Evolutionary conservation across 2,113 vertebrate species (phyloP), one percentile per base, ranked within the genome.

Genomic region (Amphilophus citrinellus): DNA sequence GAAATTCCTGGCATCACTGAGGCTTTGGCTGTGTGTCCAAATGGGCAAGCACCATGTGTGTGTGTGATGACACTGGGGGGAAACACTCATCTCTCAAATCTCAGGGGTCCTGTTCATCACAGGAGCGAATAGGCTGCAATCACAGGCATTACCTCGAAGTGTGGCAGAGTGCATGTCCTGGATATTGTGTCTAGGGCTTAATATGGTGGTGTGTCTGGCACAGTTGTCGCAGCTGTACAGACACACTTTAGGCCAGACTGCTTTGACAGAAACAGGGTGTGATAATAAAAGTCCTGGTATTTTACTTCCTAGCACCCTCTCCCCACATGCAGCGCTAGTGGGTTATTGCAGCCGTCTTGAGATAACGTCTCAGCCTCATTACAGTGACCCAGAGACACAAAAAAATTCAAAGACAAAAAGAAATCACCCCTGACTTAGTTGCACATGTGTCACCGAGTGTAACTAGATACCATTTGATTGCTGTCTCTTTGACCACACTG

Each of bases 1-100:
- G 89, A 94, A 94, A 95, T 94, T 94, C 91, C 85, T 78, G 50
- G 82, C 84, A 56, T 84, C 77, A 84, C 81, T 90, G 93, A 84
- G 79, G 90, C 89, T 92, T 94, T 93, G 92, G 87, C 83, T 63
- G 20, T 6, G 20, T 68, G 79, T 79, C 79, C 76, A 61, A 32
- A 22, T 60, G 56, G 56, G 75, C 39, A 73, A 24, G 65, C 62
- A 37, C 20, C 20, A 50, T 44, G 57, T 61, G 61, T 86, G 58
- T 32, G 30, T 30, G 37, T 39, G 84, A 79, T 62, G 62, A 60
- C 75, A 60, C 7, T 1, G 14, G 18, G 63, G 61, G 56, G 58
- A 42, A 61, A 65, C 75, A 80, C 77, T 80, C 27, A 77, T 73
- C 44, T n/a, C 35, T 82, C 18, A 77, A 79, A 62, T 83, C 42